Base-by-base conservation (phyloP, 2,888 invertebrate genomes). In the Microplitis manilae region DNA sequence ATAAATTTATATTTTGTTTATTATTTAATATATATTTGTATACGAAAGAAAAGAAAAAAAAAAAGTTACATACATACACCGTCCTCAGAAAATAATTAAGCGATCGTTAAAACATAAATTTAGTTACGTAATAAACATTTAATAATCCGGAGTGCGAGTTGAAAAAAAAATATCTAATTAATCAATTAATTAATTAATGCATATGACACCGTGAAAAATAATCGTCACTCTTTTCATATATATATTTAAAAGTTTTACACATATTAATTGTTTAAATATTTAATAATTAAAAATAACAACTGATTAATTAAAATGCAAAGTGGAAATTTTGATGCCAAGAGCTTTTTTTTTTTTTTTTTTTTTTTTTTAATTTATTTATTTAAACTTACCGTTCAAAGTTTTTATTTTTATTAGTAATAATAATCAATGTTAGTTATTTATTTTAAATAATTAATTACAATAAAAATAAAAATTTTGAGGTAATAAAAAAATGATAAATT, bases 331-430 rank as follows among this genome's bases (percentile, higher is more conserved):
- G 13, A 50, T 13, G 9, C 50, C 50, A 50, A 20, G 38, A 69
- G 69, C 59, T 15, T 40, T 39, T 68, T 17, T 62, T 73, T n/a
- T 39, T 15, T 1, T 9, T 41, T 50, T 39, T 73, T 5, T 78
- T 15, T 77, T 40, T 69, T 9, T 4, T 30, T 39, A 64, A 30
- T 64, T 30, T 75, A 67, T 50, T 17, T 30, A 39, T 65, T 75
- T 72, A 64, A 13, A 50, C 9, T 50, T 50, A 50, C 50, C 13
- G 50, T 9, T 30, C 50, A 50, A 13, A 50, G 50, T 50, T 8
- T 50, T 13, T 50, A 50, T 2, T 50, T 8, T 4, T 13, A 50
- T 50, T 8, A 50, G 5, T 50, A 13, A 50, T 13, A 13, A 50
- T 50, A 30, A 20, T 50, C 50, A 50, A 8, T 1, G 50, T 8